Base-by-base conservation (phyloP, 1,140 invertebrate genomes). In the Phymorhynchus buccinoides region DNA sequence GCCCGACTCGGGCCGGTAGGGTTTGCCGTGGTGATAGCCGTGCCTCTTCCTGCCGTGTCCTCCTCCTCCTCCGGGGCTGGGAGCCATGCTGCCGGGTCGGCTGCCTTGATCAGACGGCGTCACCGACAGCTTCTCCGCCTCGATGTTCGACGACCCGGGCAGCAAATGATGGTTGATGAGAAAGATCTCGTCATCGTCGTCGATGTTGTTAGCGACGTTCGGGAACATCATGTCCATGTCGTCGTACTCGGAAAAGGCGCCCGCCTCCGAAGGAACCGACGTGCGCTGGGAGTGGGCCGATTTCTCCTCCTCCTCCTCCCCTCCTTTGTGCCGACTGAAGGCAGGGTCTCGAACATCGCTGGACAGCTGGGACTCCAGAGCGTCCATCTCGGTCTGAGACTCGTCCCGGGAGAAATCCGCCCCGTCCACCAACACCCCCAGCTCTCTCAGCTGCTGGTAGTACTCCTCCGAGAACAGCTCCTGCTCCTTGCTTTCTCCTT, bases 381-480 rank as follows among this genome's bases (percentile, higher is more conserved):
- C 88, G 48, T 92, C 91, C 88, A 90, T 89, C 68, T 90, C 91
- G 42, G 88, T 84, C 14, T 90, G 80, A 9, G 90, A 91, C 62
- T 90, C 81, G n/a, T 83, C 88, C 52, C 88, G 85, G 14, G 87
- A 88, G 68, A 91, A 86, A 78, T 92, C 91, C 9, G 87, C 89
- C 35, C 89, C 90, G 83, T 92, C 91, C n/a, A 92, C 88, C 48
- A 92, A 84, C 73, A 92, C 90, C 32, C 91, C 91, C 27, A 92
- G 84, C 30, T 92, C 91, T 77, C 88, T 86, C 32, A 92, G 86
- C 82, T 91, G 90, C 81, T 89, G 87, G 83, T 90, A 92, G 86
- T 92, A 92, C 41, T 91, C 90, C 30, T 89, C 87, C 41, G 89
- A 88, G 87, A 92, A 92, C 27, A 92, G 85, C 62, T 91, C 89